phyloP scores from a whole-genome alignment of 1,140 invertebrate species.

The Sinella curviseta region DNA sequence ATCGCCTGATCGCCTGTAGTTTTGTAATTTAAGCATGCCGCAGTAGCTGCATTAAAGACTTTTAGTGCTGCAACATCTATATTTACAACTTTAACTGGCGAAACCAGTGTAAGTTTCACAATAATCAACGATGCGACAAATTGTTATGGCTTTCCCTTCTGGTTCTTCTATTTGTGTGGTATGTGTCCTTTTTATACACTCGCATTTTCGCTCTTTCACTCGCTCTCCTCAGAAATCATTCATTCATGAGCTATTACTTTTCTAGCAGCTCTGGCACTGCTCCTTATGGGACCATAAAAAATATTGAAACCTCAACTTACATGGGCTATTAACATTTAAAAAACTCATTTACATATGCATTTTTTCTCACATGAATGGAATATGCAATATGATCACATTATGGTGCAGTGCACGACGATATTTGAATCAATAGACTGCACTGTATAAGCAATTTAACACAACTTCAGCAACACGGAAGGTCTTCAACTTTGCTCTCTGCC shows the following conservation, averaged over 20 bases:
- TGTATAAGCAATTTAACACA: too few relatives aligned
- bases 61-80: neutral
- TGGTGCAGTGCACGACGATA: neutral
- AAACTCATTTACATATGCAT: slow-evolving; percentile 9
- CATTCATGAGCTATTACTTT: neutral
- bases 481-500: too few relatives aligned
- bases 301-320: neutral
- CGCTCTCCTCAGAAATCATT: neutral
- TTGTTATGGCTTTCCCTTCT: slow-evolving; percentile 2
- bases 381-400: neutral
- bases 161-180: neutral
- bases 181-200: neutral
- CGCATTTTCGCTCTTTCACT: neutral
- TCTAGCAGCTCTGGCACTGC: neutral
- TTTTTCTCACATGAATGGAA: slow-evolving; percentile 3
- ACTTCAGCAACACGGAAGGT: too few relatives aligned
- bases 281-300: neutral
- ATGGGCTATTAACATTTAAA: slow-evolving; percentile 3
- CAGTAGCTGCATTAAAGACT: neutral
- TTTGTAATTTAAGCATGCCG: neutral
- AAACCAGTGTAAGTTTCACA: slow-evolving; percentile 16
- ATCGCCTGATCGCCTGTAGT: too few relatives aligned
- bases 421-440: neutral
- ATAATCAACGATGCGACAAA: slow-evolving; percentile 13
- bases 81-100: neutral